Evolutionary conservation across 2,888 invertebrate genomes (phyloP).

Genomic region (Arge pagana): DNA sequence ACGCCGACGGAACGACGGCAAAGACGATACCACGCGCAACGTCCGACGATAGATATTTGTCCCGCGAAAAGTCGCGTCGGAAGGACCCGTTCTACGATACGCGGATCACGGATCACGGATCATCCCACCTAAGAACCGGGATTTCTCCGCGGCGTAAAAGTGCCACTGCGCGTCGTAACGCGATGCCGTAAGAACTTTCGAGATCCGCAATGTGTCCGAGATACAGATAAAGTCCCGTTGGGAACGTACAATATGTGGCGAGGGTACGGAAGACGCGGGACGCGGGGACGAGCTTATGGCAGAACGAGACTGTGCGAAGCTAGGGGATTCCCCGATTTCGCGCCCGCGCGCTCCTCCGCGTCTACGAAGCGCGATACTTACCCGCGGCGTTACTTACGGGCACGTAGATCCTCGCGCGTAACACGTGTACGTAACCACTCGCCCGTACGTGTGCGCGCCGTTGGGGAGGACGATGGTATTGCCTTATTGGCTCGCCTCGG

Average conservation of each 20-base stretch:
- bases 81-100: neutral
- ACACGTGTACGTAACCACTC: neutral
- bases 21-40: neutral
- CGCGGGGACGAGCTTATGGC: neutral
- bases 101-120: neutral
- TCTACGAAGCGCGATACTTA: neutral
- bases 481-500: constrained; percentile 36
- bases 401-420: neutral
- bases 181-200: constrained; percentile 32
- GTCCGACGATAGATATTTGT: too few relatives aligned
- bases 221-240: constrained; percentile 31
- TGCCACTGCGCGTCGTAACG: constrained; percentile 44
- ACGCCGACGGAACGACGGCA: too few relatives aligned
- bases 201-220: constrained; percentile 33
- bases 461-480: constrained; percentile 25
- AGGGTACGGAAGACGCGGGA: too few relatives aligned
- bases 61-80: too few relatives aligned
- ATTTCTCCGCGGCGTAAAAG: constrained; percentile 27
- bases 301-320: constrained; percentile 4
- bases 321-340: constrained; percentile 27
- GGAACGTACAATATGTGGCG: constrained; percentile 26
- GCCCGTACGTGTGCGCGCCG: constrained; percentile 21
- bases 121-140: constrained; percentile 6
- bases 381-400: neutral
- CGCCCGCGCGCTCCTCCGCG: neutral